A percentile compares a stretch with the other conserved stretches of the same genome.
Evolutionary conservation across 2,888 invertebrate species (phyloP).

Genomic region (Rotaria socialis): DNA sequence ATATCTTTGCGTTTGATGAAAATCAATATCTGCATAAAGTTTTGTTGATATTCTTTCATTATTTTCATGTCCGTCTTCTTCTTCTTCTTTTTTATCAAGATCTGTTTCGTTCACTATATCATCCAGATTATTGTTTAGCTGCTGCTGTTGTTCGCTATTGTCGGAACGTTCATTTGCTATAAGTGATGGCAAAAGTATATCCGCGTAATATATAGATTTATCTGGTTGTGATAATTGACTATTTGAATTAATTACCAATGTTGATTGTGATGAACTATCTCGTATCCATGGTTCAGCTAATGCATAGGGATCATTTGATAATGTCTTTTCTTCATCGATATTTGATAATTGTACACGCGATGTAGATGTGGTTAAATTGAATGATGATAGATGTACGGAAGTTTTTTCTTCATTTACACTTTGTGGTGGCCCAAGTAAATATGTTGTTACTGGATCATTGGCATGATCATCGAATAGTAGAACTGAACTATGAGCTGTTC

Average conservation of each 20-base stretch:
- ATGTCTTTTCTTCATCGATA: not conserved
- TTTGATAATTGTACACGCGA: not conserved
- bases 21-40: constrained; percentile 11
- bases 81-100: not conserved
- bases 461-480: not conserved
- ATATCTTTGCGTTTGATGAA: not conserved
- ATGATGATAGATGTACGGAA: not conserved
- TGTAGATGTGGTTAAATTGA: not conserved
- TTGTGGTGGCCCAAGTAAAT: not conserved
- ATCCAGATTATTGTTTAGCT: not conserved
- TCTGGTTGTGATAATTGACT: not conserved
- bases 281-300: not conserved
- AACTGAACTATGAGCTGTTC: not conserved
- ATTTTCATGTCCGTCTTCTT: not conserved
- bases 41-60: not conserved
- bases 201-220: not conserved
- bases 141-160: not conserved
- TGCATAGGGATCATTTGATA: not conserved
- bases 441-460: not conserved
- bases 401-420: not conserved
- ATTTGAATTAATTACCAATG: not conserved
- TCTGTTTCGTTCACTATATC: not conserved
- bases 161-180: not conserved
- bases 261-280: not conserved
- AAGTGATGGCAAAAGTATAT: not conserved